Evolutionary conservation across 2,797 vertebrate genomes (phyloP).

Genomic region (Betta splendens): DNA sequence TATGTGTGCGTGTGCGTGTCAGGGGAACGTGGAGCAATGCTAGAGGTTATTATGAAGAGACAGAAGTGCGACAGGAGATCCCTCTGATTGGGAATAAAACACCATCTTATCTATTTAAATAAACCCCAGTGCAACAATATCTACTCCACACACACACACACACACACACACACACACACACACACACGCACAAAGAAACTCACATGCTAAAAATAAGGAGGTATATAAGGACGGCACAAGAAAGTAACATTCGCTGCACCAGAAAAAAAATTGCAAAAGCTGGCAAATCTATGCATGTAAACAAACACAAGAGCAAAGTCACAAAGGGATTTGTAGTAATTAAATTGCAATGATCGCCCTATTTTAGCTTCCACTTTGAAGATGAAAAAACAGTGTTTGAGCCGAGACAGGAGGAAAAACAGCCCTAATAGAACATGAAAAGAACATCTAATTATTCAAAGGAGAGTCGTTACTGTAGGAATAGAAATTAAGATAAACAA

Average conservation of each 20-base stretch:
- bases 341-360: slow-evolving; percentile 80
- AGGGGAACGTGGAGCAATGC: slow-evolving; percentile 69
- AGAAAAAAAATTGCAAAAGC: slow-evolving; percentile 65
- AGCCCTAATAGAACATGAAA: slow-evolving; percentile 78
- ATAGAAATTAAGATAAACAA: slow-evolving; percentile 51
- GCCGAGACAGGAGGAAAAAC: slow-evolving; percentile 59
- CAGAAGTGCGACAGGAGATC: slow-evolving; percentile 77
- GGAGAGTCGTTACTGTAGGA: slow-evolving; percentile 56
- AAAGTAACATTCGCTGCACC: slow-evolving; percentile 53
- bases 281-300: slow-evolving; percentile 73
- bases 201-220: slow-evolving; percentile 52
- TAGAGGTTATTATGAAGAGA: slow-evolving; percentile 81
- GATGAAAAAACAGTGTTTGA: slow-evolving; percentile 65
- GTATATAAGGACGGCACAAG: slow-evolving; percentile 32
- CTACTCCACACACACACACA: slow-evolving; percentile 24
- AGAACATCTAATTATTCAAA: slow-evolving; percentile 74
- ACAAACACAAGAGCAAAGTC: slow-evolving; percentile 77
- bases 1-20: slow-evolving; percentile 52
- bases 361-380: slow-evolving; percentile 79
- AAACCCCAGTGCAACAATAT: slow-evolving; percentile 71
- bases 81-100: slow-evolving; percentile 79
- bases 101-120: slow-evolving; percentile 82
- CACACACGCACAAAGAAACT: slow-evolving; percentile 12
- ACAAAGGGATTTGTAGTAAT: slow-evolving; percentile 83
- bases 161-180: slow-evolving; percentile 33